A percentile compares a stretch with the other conserved stretches of the same genome.
These are phyloP conservation scores for Toxotes chatareus DNA, from an alignment of 2,113 vertebrate species.

Conservation along the genomic window DNA sequence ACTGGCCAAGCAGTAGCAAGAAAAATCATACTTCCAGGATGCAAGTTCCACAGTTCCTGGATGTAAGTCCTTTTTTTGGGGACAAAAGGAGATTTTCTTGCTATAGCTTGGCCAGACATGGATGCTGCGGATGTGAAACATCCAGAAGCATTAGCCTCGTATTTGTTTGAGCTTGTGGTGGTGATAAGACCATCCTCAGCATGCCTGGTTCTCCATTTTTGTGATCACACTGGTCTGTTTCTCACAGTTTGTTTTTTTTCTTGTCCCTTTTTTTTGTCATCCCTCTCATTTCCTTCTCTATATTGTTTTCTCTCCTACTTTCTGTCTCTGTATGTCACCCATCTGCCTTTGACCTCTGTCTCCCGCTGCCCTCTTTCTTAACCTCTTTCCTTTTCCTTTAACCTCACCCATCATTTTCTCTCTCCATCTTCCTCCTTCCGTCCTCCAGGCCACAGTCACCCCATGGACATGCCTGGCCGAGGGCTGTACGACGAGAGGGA, in stretches of 20 bases:
- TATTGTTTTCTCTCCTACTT: background rate
- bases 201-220: background rate
- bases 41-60: background rate
- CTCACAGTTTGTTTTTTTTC: constrained; percentile 3
- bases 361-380: background rate
- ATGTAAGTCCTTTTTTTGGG: background rate
- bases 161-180: background rate
- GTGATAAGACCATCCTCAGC: background rate
- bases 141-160: background rate
- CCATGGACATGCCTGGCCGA: constrained; percentile 99
- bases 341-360: background rate
- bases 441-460: constrained; percentile 94
- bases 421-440: background rate
- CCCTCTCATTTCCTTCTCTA: background rate
- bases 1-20: background rate
- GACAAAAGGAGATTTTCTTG: background rate
- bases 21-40: background rate
- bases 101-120: background rate
- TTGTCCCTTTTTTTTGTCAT: background rate
- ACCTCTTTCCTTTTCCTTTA: background rate
- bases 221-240: constrained; percentile 6
- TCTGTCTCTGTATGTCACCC: background rate
- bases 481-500: constrained; percentile 93
- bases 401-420: background rate
- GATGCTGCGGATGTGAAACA: background rate